These are phyloP conservation scores for Carettochelys insculpta DNA, from an alignment of 2,113 vertebrate genomes.

Conservation along the genomic window DNA sequence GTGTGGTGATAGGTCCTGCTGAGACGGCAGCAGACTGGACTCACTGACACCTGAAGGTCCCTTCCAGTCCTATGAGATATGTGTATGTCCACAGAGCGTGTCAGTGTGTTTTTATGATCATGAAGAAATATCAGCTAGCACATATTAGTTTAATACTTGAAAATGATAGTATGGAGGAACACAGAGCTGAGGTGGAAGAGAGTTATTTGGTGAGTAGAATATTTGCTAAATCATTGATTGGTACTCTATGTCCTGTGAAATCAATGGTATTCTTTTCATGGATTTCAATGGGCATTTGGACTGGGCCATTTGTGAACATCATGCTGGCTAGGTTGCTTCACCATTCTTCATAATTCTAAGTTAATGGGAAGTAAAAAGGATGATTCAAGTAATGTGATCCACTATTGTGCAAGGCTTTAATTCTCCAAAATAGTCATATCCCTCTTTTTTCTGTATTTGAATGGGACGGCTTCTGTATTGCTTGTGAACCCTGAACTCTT, in stretches of 20 bases:
- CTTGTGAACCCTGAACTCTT: not conserved
- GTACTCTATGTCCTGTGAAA: not conserved
- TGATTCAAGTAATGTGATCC: not conserved
- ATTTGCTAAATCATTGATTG: slow-evolving; percentile 3
- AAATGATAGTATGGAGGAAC: not conserved
- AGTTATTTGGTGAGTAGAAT: slow-evolving; percentile 2
- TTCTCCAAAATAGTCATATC: not conserved
- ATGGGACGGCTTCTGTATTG: not conserved
- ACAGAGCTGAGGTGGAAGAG: not conserved
- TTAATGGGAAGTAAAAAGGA: not conserved
- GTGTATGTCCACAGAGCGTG: no score
- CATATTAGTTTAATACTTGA: not conserved
- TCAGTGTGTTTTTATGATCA: not conserved
- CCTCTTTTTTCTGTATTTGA: not conserved
- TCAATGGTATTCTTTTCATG: not conserved
- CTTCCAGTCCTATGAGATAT: no score
- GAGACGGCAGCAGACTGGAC: no score
- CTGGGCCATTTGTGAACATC: not conserved
- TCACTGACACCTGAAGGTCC: no score
- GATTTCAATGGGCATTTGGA: not conserved
- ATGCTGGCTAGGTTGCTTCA: not conserved
- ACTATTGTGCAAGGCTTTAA: not conserved
- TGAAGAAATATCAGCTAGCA: not conserved
- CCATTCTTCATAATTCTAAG: not conserved
- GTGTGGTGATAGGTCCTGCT: no score